A percentile compares a stretch with the other conserved stretches of the same genome.
These are phyloP conservation scores for Dicerorhinus sumatrensis DNA, from an alignment of 2,113 vertebrate species.

Conservation along the genomic window DNA sequence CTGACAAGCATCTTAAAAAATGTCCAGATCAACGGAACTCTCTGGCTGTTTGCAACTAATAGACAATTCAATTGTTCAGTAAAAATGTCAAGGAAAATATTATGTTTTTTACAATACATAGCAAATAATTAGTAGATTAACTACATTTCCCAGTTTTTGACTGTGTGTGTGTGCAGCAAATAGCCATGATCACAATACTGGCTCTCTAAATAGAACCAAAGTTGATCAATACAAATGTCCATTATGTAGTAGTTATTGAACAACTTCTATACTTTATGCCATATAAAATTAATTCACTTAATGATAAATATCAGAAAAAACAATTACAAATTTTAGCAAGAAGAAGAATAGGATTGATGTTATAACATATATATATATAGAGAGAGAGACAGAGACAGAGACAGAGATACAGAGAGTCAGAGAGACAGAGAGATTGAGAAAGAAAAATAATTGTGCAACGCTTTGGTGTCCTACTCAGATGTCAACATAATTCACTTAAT, in stretches of 20 bases:
- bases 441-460: background rate
- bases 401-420: background rate
- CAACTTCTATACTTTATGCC: background rate
- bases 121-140: constrained; percentile 5
- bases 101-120: background rate
- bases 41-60: background rate
- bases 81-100: background rate
- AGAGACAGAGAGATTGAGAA: background rate
- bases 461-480: background rate
- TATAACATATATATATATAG: background rate
- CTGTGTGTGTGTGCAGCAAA: background rate
- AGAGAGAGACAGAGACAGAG: background rate
- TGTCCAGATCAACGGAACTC: background rate
- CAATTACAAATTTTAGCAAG: background rate
- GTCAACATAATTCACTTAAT: background rate
- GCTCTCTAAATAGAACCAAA: background rate
- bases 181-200: background rate
- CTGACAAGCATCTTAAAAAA: constrained; percentile 1
- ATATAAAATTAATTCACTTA: background rate
- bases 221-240: background rate
- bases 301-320: background rate
- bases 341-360: background rate
- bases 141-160: background rate
- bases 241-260: background rate
- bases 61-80: background rate